Evolutionary conservation across 2,888 invertebrate genomes (phyloP), one percentile per base, ranked within the genome.

Genomic region (Piscicola geometra): DNA sequence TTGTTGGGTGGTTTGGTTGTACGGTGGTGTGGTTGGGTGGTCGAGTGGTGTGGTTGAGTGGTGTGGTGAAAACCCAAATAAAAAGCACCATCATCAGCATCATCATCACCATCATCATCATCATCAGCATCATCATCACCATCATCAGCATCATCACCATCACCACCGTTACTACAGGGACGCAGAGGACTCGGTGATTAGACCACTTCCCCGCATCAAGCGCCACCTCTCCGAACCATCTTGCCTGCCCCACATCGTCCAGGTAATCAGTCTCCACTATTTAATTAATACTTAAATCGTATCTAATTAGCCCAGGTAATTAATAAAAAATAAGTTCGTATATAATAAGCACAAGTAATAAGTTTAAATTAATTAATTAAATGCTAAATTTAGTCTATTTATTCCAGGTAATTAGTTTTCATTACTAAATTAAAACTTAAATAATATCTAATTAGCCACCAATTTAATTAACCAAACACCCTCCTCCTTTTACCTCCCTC

Each of bases 191-290:
- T 95, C 97, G n/a, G 91, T 99, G 32, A 92, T 99, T 76, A 89
- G 99, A 80, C 99, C 99, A 0, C 88, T 99, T 77, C 98, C 99
- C 0, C 91, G 92, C 83, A 90, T 96, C 66, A 97, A 97, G 83
- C 88, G 93, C 75, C 87, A 93, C 80, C 86, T 99, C 1, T 93
- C 94, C 0, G 95, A 95, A 83, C 90, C 92, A 64, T 90, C 91
- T 70, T 93, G 92, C 82, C 87, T 99, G 80, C 94, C 96, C 50
- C 97, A 98, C 84, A 90, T 99, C 64, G 97, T 98, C 0, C 88
- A 88, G 84, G 86, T 86, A 76, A 66, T 21, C 50, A 9, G 21
- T 47, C 50, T n/a, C n/a, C n/a, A n/a, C n/a, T n/a, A n/a, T n/a
- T n/a, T n/a, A n/a, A 21, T 21, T 66, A 25, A 66, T 66, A 66